These are phyloP conservation scores for Hylaeus volcanicus DNA, from an alignment of 1,140 invertebrate genomes.

Conservation along the genomic window DNA sequence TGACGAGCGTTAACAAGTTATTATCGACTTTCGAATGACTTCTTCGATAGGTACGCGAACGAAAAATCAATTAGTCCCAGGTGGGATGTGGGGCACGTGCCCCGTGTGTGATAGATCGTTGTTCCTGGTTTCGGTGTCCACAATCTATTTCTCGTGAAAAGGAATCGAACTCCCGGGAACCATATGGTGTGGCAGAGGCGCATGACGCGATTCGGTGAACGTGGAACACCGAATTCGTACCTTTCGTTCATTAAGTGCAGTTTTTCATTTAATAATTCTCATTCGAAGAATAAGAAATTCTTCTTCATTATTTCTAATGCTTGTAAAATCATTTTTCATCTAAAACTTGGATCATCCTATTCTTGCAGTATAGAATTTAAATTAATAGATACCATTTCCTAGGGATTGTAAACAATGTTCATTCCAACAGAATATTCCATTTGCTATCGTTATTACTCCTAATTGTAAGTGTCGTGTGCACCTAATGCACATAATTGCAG, in stretches of 20 bases:
- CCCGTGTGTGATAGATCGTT: slow-evolving; percentile 57
- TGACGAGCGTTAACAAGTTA: slow-evolving; percentile 48
- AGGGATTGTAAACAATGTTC: no score
- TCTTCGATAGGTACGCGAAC: slow-evolving; percentile 3
- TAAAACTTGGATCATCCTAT: no score
- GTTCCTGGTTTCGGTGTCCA: slow-evolving; percentile 42
- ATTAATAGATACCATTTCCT: no score
- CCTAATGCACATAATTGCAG: no score
- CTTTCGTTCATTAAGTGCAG: neutral
- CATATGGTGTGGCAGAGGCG: slow-evolving; percentile 54
- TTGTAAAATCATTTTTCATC: no score
- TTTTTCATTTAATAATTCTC: no score
- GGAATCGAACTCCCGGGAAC: slow-evolving; percentile 29
- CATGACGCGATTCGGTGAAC: slow-evolving; percentile 33
- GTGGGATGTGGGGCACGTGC: slow-evolving; percentile 32
- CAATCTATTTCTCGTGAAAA: slow-evolving; percentile 27
- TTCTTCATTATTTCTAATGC: no score
- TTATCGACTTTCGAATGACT: slow-evolving; percentile 40
- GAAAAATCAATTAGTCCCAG: slow-evolving; percentile 50
- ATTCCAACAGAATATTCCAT: no score
- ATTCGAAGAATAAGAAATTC: no score
- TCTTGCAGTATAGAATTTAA: no score
- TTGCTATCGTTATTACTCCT: no score
- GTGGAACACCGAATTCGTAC: slow-evolving; percentile 4
- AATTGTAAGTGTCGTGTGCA: no score